Conservation (phyloP, 2,797 vertebrate genomes). For the Onychomys torridus region DNA sequence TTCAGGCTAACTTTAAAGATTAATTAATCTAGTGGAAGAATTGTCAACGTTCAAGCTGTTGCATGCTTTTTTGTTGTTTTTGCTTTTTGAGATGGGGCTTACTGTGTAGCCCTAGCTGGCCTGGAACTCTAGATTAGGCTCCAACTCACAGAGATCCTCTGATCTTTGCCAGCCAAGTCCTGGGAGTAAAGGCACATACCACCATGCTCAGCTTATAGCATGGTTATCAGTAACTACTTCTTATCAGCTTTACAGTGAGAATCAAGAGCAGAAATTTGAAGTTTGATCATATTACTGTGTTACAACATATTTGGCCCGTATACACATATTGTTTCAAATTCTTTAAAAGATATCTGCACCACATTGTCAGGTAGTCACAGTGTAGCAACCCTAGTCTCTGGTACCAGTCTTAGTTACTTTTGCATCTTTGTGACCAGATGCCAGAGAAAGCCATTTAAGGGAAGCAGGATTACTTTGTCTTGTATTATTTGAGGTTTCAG, state of each 20-base stretch:
- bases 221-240: not conserved
- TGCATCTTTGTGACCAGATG: not conserved
- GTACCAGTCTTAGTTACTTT: not conserved
- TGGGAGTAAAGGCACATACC: not conserved
- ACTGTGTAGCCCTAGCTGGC: not conserved
- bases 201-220: not conserved
- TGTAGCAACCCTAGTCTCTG: not conserved
- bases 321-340: not conserved
- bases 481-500: not conserved
- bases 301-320: not conserved
- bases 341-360: not conserved
- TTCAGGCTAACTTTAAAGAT: not conserved
- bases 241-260: not conserved
- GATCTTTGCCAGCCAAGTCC: not conserved
- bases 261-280: not conserved
- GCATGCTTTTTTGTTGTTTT: not conserved
- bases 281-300: not conserved
- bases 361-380: not conserved
- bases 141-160: not conserved
- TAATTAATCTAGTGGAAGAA: not conserved
- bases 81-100: not conserved
- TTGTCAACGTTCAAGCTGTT: not conserved
- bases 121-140: not conserved
- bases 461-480: not conserved
- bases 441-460: not conserved